These are phyloP conservation scores for Oplegnathus fasciatus DNA, from an alignment of 2,113 vertebrate species.

Conservation along the genomic window DNA sequence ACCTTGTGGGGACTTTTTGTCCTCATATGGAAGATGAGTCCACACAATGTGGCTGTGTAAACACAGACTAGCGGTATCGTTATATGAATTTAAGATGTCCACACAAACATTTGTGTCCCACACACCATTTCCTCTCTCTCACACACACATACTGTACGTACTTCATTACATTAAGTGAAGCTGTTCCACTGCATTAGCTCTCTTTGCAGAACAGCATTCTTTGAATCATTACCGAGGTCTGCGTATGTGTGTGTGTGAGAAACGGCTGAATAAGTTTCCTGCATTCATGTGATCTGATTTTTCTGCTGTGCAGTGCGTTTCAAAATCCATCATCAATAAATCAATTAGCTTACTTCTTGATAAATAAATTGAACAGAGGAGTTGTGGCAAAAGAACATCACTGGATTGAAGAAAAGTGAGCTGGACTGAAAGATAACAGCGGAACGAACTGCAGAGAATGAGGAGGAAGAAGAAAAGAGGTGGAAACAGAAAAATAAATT, in stretches of 20 bases:
- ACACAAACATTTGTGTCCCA: conserved; percentile 16
- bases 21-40: neutral
- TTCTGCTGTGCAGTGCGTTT: neutral
- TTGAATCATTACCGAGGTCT: conserved; percentile 30
- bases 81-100: conserved; percentile 20
- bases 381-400: neutral
- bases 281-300: conserved; percentile 1
- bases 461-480: conserved; percentile 14
- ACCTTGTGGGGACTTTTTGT: neutral
- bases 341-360: neutral
- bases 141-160: conserved; percentile 17
- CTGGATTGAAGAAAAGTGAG: neutral
- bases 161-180: conserved; percentile 50
- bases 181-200: conserved; percentile 54
- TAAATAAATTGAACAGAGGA: neutral
- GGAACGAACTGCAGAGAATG: neutral
- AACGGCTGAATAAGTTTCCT: neutral
- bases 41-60: neutral
- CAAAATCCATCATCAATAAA: neutral
- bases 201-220: conserved; percentile 27
- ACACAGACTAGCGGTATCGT: neutral
- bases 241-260: neutral
- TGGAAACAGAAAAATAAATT: neutral
- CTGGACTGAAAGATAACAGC: neutral
- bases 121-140: conserved; percentile 13